Percentiles rank a stretch among this genome's conserved stretches.
phyloP scores from a whole-genome alignment of 1,140 invertebrate species.

The Belonocnema kinseyi region DNA sequence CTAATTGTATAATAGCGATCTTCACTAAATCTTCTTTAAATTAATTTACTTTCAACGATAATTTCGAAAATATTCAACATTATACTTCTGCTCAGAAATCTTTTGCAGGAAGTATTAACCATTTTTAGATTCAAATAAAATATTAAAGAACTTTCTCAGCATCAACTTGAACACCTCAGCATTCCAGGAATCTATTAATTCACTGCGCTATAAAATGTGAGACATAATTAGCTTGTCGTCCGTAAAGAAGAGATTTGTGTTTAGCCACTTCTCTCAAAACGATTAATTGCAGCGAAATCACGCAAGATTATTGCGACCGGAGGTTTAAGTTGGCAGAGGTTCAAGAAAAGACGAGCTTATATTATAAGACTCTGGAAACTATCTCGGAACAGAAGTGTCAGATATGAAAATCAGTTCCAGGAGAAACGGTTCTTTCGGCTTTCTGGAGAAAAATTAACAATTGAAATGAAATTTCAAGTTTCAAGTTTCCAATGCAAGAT shows the following conservation, averaged over 20 bases:
- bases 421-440: neutral
- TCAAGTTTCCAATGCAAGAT: neutral
- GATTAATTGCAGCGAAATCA: constrained; percentile 21
- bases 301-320: constrained; percentile 16
- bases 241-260: constrained; percentile 19
- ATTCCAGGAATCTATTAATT: constrained; percentile 7
- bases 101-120: no score
- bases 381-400: constrained; percentile 6
- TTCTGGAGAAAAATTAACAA: constrained; percentile 12
- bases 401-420: neutral
- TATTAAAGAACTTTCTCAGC: neutral
- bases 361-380: constrained; percentile 1
- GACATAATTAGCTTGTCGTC: neutral
- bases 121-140: neutral
- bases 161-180: neutral
- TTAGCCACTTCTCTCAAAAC: constrained; percentile 19
- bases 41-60: no score
- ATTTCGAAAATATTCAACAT: no score
- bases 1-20: no score
- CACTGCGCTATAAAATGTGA: constrained; percentile 11
- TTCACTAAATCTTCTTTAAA: no score
- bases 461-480: constrained; percentile 11
- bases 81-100: no score
- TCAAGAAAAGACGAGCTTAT: constrained; percentile 27
- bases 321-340: constrained; percentile 32